Evolutionary conservation across 2,797 vertebrate genomes (phyloP).

Genomic region (Hapalemur alaotrensis): DNA sequence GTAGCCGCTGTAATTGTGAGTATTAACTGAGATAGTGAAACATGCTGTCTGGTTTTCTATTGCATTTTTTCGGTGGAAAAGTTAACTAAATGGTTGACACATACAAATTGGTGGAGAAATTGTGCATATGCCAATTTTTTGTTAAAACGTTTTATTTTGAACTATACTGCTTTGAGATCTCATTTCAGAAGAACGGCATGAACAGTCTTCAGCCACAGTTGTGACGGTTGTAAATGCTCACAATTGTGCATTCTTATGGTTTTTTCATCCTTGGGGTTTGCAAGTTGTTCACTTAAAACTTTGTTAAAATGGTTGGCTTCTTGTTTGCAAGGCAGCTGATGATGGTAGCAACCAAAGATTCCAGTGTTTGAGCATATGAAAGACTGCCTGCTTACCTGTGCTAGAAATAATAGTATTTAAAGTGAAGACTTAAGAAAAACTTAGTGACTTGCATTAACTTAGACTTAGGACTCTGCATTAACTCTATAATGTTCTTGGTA

Average conservation of each 20-base stretch:
- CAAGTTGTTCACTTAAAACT: constrained; percentile 90
- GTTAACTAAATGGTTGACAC: constrained; percentile 91
- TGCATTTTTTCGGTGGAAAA: constrained; percentile 92
- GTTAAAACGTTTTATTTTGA: constrained; percentile 88
- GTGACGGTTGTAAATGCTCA: constrained; percentile 88
- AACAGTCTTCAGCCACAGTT: constrained; percentile 89
- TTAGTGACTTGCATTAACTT: constrained; percentile 93
- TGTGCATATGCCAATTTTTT: constrained; percentile 94
- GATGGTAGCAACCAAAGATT: constrained; percentile 91
- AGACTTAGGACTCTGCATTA: constrained; percentile 97
- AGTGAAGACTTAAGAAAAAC: constrained; percentile 91
- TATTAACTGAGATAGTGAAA: constrained; percentile 91
- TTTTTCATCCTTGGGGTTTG: constrained; percentile 88
- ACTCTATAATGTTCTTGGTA: constrained; percentile 97
- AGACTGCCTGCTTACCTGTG: constrained; percentile 96
- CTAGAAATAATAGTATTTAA: constrained; percentile 94
- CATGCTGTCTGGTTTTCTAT: constrained; percentile 92
- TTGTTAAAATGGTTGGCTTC: constrained; percentile 89
- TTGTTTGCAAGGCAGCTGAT: constrained; percentile 87
- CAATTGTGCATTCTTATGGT: constrained; percentile 88
- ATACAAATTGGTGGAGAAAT: constrained; percentile 89
- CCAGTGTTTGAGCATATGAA: constrained; percentile 92
- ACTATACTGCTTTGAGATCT: constrained; percentile 89
- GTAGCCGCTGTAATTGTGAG: constrained; percentile 91
- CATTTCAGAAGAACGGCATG: constrained; percentile 89